Percentiles rank a stretch among this genome's conserved stretches.
Conservation (phyloP, 2,797 vertebrate species). For the Oreochromis mossambicus region DNA sequence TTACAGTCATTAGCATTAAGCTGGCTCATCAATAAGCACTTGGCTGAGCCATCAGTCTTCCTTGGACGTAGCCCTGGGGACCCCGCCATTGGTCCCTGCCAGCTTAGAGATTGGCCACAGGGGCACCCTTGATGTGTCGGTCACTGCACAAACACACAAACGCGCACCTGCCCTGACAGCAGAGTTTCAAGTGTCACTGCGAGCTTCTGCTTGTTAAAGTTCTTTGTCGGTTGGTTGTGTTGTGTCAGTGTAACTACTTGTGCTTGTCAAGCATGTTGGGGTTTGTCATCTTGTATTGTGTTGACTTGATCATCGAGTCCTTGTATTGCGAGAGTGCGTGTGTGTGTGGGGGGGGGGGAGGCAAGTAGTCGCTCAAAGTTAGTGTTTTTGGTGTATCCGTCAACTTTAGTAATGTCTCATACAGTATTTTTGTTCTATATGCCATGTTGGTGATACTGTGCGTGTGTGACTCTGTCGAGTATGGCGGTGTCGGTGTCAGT, state of each 20-base stretch:
- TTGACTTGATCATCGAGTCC: conserved; percentile 22
- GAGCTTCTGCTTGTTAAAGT: neutral
- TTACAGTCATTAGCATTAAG: conserved; percentile 76
- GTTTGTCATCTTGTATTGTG: conserved; percentile 22
- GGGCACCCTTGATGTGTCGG: conserved; percentile 35
- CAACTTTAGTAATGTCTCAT: conserved; percentile 31
- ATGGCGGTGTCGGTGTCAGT: conserved; percentile 50
- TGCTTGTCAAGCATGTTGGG: conserved; percentile 25
- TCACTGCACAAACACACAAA: neutral
- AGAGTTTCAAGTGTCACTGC: neutral
- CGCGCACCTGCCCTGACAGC: neutral
- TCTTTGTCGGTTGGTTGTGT: conserved; percentile 13
- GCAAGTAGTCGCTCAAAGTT: conserved; percentile 6
- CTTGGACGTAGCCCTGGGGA: conserved; percentile 51
- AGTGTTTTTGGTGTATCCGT: conserved; percentile 16
- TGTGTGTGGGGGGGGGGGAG: neutral
- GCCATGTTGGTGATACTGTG: conserved; percentile 29
- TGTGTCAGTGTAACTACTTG: conserved; percentile 12
- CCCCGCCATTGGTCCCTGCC: conserved; percentile 2
- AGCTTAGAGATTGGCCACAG: neutral
- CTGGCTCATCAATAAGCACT: conserved; percentile 76
- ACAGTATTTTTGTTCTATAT: conserved; percentile 36
- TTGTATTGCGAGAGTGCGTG: neutral
- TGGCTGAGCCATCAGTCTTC: conserved; percentile 65
- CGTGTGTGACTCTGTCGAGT: conserved; percentile 16